These are phyloP conservation scores for Maylandia zebra DNA, from an alignment of 2,113 vertebrate genomes.

Conservation along the genomic window DNA sequence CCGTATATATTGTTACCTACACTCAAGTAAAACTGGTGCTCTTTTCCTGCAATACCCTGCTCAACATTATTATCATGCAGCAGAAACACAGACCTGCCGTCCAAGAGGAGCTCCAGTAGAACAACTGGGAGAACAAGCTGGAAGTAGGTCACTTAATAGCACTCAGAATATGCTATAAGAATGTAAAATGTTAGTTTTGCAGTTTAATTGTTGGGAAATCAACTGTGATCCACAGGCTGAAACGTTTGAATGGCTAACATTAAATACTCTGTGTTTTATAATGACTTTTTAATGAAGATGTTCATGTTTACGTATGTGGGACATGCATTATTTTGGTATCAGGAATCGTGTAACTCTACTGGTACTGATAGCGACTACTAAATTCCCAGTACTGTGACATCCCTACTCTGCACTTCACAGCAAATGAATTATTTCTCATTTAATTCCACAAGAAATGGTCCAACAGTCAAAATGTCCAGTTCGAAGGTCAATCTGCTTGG, in stretches of 20 bases:
- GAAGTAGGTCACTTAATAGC: neutral
- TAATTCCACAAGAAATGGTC: neutral
- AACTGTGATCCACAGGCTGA: neutral
- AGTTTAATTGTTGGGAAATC: neutral
- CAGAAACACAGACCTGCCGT: neutral
- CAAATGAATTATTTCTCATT: neutral
- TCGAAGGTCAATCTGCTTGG: neutral
- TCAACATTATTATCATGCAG: neutral
- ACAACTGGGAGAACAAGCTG: neutral
- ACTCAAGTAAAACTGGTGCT: neutral
- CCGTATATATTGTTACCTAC: neutral
- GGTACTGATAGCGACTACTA: neutral
- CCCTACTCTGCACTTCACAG: neutral
- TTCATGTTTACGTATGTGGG: neutral
- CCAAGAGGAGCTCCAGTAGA: neutral
- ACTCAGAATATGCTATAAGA: neutral
- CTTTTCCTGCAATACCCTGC: neutral
- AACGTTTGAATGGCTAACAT: neutral
- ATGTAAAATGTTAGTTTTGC: neutral
- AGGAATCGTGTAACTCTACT: neutral
- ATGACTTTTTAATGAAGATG: neutral
- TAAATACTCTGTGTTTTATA: neutral
- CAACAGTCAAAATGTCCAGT: neutral
- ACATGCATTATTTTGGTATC: neutral
- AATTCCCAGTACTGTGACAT: neutral